These are phyloP conservation scores for Parapristionchus giblindavisi DNA, from an alignment of 2,888 invertebrate genomes.

Conservation along the genomic window DNA sequence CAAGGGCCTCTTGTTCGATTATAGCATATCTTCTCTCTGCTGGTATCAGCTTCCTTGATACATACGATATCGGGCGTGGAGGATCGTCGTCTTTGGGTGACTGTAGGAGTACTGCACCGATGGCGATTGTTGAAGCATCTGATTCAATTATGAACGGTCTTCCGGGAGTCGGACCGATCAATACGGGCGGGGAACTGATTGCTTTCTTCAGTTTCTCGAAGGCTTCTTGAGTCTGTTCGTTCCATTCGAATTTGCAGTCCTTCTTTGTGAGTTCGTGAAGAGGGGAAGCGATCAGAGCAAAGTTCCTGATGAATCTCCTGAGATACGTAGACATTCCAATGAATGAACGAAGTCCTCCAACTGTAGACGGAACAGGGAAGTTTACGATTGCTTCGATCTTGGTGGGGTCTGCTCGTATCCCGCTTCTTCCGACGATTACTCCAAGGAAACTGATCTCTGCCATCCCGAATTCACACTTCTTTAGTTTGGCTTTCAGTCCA, in stretches of 20 bases:
- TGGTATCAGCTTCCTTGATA: too few relatives aligned
- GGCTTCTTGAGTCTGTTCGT: slow-evolving; percentile 29
- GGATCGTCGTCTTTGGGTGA: too few relatives aligned
- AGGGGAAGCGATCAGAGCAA: slow-evolving; percentile 44
- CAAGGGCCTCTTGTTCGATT: slow-evolving; percentile 46
- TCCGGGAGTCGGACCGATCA: slow-evolving; percentile 31
- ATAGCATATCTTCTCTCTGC: too few relatives aligned
- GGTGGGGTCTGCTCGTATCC: slow-evolving; percentile 45
- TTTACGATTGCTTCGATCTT: slow-evolving; percentile 42
- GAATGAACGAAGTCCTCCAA: slow-evolving; percentile 42
- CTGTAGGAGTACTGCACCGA: slow-evolving; percentile 44
- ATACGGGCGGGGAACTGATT: too few relatives aligned
- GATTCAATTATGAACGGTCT: slow-evolving; percentile 42
- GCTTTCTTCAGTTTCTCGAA: slow-evolving; percentile 45
- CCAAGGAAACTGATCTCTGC: slow-evolving; percentile 51
- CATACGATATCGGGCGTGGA: too few relatives aligned
- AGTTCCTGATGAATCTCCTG: slow-evolving; percentile 46
- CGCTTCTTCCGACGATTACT: slow-evolving; percentile 43
- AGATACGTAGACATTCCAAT: slow-evolving; percentile 49
- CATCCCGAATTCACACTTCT: slow-evolving; percentile 47
- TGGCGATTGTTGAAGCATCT: slow-evolving; percentile 42
- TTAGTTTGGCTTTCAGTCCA: too few relatives aligned
- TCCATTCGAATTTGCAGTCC: slow-evolving; percentile 38
- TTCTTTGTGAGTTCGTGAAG: slow-evolving; percentile 46
- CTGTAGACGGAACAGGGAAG: slow-evolving; percentile 39